Base-by-base conservation (phyloP, 1,140 invertebrate species). In the Drosophila sp. region DNA sequence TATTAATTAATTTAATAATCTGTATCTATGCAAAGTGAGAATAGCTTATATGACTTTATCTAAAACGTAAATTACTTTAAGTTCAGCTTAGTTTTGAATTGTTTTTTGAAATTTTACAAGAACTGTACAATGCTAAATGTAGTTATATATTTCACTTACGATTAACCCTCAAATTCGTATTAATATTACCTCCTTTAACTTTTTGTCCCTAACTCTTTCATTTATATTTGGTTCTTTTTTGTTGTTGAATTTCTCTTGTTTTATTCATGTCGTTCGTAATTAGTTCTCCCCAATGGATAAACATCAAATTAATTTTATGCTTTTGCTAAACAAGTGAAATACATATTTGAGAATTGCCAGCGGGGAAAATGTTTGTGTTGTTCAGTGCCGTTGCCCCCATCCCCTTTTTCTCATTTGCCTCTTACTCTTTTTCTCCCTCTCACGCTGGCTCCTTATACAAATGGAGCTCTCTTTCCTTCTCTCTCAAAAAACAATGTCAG, bases 331-430 rank as follows among this genome's bases (percentile, higher is more conserved):
- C 56, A 34, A 64, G 57, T 54, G 11, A 38, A 57, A 56, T 57
- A 66, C n/a, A 29, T 29, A 29, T 72, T 72, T 58, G 36, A 66
- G 48, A 66, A 45, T 48, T 66, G 62, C 53, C 62, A 72, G 62
- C 69, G 36, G 53, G 53, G 53, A 36, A 43, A 65, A 27, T 56
- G 53, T 66, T 72, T 72, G 53, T 72, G 69, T 72, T 72, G 62
- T 58, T 58, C 27, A 72, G 69, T 72, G 69, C 53, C 62, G 69
- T 72, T 72, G 69, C 63, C 69, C 62, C 53, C 69, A 72, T 51
- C 62, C 45, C 53, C 27, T 72, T 72, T 36, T 58, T 16, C 29
- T 45, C 45, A 58, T 41, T 53, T 66, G 45, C 53, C 45, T 64
- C 36, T 66, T 16, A 3, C 18, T 14, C 21, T 36, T 14, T 27